Base-by-base conservation (phyloP, 2,797 vertebrate species). In the Karalla daura region DNA sequence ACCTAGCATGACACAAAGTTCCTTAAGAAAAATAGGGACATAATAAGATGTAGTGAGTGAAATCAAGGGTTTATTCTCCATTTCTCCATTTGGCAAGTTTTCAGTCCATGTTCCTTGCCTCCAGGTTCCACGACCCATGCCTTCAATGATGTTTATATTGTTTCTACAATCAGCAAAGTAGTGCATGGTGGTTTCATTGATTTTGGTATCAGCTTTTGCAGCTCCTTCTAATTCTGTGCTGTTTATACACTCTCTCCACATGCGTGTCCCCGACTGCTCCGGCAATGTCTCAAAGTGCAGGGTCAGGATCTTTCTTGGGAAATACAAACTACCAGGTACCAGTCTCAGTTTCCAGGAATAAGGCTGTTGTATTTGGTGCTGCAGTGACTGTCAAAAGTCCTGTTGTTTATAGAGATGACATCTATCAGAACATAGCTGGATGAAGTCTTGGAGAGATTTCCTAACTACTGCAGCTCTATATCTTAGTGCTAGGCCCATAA, bases 201-300 rank as follows among this genome's bases (percentile, higher is more conserved):
- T 62, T 54, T 70, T 68, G 53, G 53, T 79, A 47, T 75, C 45
- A n/a, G n/a, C n/a, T n/a, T n/a, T n/a, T 28, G 44, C 12, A 41
- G 25, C 15, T 54, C 17, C 28, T 20, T 49, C 39, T 4, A 15
- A 52, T 46, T 15, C 33, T 13, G 3, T 40, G 45, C 20, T 65
- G 24, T 40, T 52, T 15, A 32, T 25, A 64, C 13, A 21, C 23
- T 43, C 24, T 30, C 14, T 44, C 7, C 3, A 54, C 58, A 44
- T 28, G 18, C 61, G 3, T 9, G 11, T 10, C 11, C 33, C 11
- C 17, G 10, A 27, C 7, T 4, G 13, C 5, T 10, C 20, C 23
- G 21, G 25, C 12, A 9, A 23, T 30, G 2, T 33, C 13, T 33
- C 30, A 8, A 12, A 24, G 14, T 7, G 3, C 2, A 24, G 20